Conservation (phyloP, 2,888 invertebrate genomes). For the Onthophagus sagittarius region DNA sequence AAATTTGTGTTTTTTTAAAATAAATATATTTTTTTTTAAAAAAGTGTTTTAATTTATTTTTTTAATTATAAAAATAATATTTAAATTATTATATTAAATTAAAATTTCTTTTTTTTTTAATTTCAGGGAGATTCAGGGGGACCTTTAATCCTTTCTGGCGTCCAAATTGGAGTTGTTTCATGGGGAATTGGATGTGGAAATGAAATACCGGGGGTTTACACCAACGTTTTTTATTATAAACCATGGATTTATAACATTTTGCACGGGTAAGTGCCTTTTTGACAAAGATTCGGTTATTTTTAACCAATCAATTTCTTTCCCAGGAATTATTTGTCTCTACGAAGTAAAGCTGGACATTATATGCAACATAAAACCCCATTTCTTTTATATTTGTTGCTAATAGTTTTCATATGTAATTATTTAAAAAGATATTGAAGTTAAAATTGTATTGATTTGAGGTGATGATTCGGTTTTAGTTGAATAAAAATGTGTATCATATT, state of each 20-base stretch:
- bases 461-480: too few species aligned
- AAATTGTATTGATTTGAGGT: too few species aligned
- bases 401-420: too few species aligned
- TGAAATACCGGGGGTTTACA: slow-evolving; percentile 15
- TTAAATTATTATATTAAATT: background rate
- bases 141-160: background rate
- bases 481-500: too few species aligned
- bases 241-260: background rate
- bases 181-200: slow-evolving; percentile 17
- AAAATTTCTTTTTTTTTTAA: background rate
- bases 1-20: background rate
- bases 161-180: slow-evolving; percentile 11
- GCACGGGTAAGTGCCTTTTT: background rate
- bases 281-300: background rate
- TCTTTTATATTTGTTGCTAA: too few species aligned
- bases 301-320: too few species aligned
- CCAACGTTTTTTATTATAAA: slow-evolving; percentile 2
- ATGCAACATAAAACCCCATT: too few species aligned
- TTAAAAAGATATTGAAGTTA: too few species aligned
- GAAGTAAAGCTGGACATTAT: too few species aligned
- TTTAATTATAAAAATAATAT: too few species aligned
- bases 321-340: too few species aligned
- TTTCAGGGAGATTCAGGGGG: slow-evolving; percentile 16
- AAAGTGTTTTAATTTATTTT: too few species aligned
- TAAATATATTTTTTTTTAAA: background rate